Base-by-base conservation (phyloP, 2,888 invertebrate species). In the Syrista parreyssii region DNA sequence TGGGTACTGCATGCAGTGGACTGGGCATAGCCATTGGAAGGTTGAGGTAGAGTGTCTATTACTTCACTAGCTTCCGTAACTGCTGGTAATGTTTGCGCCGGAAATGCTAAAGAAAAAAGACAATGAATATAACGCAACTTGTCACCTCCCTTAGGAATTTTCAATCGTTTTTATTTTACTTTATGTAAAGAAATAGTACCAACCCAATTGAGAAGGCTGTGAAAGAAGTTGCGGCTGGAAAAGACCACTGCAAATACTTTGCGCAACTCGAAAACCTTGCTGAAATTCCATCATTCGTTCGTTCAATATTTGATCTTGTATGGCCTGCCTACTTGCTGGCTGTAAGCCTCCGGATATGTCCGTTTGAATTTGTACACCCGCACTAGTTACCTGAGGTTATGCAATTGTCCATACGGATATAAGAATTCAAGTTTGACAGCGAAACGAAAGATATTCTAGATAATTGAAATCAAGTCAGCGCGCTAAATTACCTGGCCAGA, bases 1-100 rank as follows among this genome's bases (percentile, higher is more conserved):
- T 93, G 92, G 76, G 89, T 86, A 15, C 82, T 87, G 78, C 89
- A 89, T n/a, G 86, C 78, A 40, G 83, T 83, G 23, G 89, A 82
- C 74, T 86, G 89, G 30, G 85, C 78, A 68, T 85, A 86, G 68
- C 84, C 85, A 74, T 83, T 86, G 74, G 84, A 82, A 76, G 84
- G 85, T 80, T 86, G 88, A 74, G 84, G 79, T 81, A 85, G 78
- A 72, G 74, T 86, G 31, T 89, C 86, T 75, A 83, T 78, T 76
- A 85, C 82, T 75, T 83, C 87, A 4, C 84, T 83, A 23, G 86
- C 81, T 55, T 84, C 86, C 31, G 85, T 83, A 71, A 87, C 85
- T 34, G 85, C 82, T 71, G 88, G 87, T 74, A 88, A 83, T 77
- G 86, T 83, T 84, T 89, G 89, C 34, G 87, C 85, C 76, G 89